Evolutionary conservation across 2,888 invertebrate genomes (phyloP).

Genomic region (Arctia plantaginis): DNA sequence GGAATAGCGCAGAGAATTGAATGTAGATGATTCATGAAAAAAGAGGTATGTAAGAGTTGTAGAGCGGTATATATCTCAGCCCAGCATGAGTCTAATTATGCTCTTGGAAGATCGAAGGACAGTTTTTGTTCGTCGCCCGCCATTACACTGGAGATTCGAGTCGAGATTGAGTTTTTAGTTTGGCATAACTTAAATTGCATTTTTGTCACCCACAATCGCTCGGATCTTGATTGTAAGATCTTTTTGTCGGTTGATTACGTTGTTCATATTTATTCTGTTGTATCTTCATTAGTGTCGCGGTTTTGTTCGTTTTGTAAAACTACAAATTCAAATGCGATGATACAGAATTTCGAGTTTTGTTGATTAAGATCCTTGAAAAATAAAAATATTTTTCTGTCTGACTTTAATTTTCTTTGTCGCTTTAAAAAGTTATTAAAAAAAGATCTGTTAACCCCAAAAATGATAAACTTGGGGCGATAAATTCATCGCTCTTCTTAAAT

Average conservation of each 20-base stretch:
- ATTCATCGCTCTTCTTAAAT: no score
- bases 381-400: neutral
- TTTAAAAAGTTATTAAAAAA: conserved; percentile 20
- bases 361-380: conserved; percentile 23
- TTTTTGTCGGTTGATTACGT: conserved; percentile 73
- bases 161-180: conserved; percentile 79
- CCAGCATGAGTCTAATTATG: conserved; percentile 83
- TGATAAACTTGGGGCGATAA: no score
- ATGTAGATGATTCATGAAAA: conserved; percentile 60
- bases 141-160: conserved; percentile 69
- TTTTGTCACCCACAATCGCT: conserved; percentile 80
- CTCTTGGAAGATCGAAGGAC: conserved; percentile 69
- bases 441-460: no score
- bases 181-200: conserved; percentile 83
- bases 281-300: conserved; percentile 77
- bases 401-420: conserved; percentile 18
- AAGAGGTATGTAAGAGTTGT: conserved; percentile 53
- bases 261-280: conserved; percentile 74
- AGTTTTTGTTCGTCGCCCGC: conserved; percentile 69
- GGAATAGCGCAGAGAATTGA: conserved; percentile 63
- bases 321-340: conserved; percentile 59
- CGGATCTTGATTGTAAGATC: conserved; percentile 61
- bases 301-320: conserved; percentile 55
- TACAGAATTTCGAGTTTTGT: conserved; percentile 56
- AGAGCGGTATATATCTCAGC: conserved; percentile 57